A percentile compares a stretch with the other conserved stretches of the same genome.
Conservation (phyloP, 2,797 vertebrate genomes). For the Lacerta viridis region DNA sequence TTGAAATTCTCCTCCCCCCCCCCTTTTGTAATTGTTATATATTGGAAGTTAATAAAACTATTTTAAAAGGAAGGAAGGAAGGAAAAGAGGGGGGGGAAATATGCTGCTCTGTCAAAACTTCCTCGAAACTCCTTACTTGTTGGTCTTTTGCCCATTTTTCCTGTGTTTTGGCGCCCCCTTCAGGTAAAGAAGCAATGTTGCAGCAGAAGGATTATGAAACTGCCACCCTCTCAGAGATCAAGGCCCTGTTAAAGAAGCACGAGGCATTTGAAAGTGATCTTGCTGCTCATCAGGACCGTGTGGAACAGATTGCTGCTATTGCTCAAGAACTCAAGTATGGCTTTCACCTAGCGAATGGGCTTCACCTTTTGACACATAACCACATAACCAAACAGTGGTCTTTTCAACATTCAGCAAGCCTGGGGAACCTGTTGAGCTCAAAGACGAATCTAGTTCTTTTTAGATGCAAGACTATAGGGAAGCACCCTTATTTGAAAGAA, state of each 20-base stretch:
- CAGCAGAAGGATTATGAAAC: slow-evolving; percentile 94
- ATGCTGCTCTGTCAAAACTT: too few species aligned
- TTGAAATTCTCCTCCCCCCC: too few species aligned
- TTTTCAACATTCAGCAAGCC: slow-evolving; percentile 20
- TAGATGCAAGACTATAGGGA: neutral
- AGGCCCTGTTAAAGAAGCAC: slow-evolving; percentile 97
- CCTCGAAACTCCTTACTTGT: neutral
- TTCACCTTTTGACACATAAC: slow-evolving; percentile 6
- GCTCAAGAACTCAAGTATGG: slow-evolving; percentile 96
- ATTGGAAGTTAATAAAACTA: too few species aligned
- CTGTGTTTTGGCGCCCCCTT: slow-evolving; percentile 67
- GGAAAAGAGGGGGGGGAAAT: too few species aligned
- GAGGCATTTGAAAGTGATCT: slow-evolving; percentile 99
- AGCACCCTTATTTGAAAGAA: neutral
- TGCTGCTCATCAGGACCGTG: slow-evolving; percentile 96
- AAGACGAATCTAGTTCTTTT: slow-evolving; percentile 31
- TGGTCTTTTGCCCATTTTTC: slow-evolving; percentile 42
- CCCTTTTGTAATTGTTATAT: too few species aligned
- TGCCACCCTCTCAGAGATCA: slow-evolving; percentile 94
- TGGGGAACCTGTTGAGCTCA: slow-evolving; percentile 31
- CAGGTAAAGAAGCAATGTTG: slow-evolving; percentile 96
- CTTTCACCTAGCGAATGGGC: rapidly evolving
- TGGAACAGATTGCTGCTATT: slow-evolving; percentile 98
- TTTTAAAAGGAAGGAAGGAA: too few species aligned
- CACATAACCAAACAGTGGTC: neutral